Evolutionary conservation across 2,797 vertebrate genomes (phyloP).

Genomic region (Melanotaenia pygmaea): DNA sequence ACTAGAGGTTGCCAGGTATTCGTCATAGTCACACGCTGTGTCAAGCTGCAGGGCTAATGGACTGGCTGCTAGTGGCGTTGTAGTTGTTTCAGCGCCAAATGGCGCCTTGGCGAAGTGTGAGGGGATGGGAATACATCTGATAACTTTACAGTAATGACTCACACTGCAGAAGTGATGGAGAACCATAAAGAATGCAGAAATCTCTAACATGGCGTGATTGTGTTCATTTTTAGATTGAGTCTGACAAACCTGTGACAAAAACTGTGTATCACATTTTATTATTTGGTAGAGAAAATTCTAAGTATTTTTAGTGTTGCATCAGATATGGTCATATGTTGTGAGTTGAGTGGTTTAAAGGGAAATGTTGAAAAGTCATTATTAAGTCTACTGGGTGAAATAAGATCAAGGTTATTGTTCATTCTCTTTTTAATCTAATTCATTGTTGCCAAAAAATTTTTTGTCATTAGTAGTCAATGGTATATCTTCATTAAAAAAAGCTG

Average conservation of each 20-base stretch:
- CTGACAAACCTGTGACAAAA: not conserved
- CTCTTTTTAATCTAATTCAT: not conserved
- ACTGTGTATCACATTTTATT: not conserved
- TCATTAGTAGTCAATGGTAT: too few relatives aligned
- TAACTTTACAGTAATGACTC: not conserved
- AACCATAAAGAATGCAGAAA: not conserved
- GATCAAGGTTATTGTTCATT: not conserved
- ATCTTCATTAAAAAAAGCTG: too few relatives aligned
- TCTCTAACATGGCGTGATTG: not conserved
- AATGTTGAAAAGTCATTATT: not conserved
- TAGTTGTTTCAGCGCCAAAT: not conserved
- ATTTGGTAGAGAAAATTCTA: constrained; percentile 12
- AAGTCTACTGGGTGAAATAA: not conserved
- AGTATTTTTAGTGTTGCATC: not conserved
- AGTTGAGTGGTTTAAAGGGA: not conserved
- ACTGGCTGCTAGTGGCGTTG: not conserved
- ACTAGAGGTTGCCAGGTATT: not conserved
- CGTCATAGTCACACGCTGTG: not conserved
- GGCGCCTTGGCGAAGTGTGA: not conserved
- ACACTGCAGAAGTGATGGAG: too few relatives aligned
- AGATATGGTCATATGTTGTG: not conserved
- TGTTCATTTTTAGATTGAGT: not conserved
- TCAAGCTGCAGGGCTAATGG: constrained; percentile 7
- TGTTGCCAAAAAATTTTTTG: too few relatives aligned
- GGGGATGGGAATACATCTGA: not conserved